Conservation (phyloP, 2,113 vertebrate species). For the Chroicocephalus ridibundus region DNA sequence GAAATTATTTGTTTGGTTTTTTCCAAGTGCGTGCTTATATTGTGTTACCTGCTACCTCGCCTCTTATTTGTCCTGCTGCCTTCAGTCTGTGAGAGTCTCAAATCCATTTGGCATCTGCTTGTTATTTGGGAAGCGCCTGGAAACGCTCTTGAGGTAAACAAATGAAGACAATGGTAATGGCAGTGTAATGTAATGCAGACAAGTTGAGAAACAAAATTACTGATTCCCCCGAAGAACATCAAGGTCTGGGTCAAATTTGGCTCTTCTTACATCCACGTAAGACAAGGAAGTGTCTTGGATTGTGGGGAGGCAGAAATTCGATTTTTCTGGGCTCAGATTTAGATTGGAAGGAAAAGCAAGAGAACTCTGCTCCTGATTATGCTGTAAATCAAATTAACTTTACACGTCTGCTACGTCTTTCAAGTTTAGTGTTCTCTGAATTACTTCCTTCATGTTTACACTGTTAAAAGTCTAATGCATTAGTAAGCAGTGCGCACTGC, state of each 20-base stretch:
- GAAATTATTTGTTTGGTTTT: background rate
- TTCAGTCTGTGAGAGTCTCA: background rate
- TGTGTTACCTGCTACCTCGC: background rate
- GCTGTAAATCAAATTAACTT: constrained; percentile 59
- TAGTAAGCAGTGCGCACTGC: constrained; percentile 49
- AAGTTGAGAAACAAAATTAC: background rate
- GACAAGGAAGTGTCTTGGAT: background rate
- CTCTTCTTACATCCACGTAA: background rate
- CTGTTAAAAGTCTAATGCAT: constrained; percentile 50
- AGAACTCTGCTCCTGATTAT: constrained; percentile 29
- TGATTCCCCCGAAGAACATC: background rate
- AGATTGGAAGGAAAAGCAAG: background rate
- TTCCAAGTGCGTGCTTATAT: background rate
- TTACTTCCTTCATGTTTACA: constrained; percentile 56
- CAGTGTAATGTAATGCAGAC: background rate
- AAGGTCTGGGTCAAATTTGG: background rate
- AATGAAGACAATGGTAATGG: background rate
- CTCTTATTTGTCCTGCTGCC: background rate
- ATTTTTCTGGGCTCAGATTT: constrained; percentile 7
- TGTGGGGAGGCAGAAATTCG: background rate
- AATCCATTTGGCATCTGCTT: background rate
- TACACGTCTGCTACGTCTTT: background rate
- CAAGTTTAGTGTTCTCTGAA: constrained; percentile 60
- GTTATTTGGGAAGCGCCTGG: background rate
- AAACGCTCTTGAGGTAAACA: constrained; percentile 3